Evolutionary conservation across 2,797 vertebrate species (phyloP).

Genomic region (Eulemur mongoz): DNA sequence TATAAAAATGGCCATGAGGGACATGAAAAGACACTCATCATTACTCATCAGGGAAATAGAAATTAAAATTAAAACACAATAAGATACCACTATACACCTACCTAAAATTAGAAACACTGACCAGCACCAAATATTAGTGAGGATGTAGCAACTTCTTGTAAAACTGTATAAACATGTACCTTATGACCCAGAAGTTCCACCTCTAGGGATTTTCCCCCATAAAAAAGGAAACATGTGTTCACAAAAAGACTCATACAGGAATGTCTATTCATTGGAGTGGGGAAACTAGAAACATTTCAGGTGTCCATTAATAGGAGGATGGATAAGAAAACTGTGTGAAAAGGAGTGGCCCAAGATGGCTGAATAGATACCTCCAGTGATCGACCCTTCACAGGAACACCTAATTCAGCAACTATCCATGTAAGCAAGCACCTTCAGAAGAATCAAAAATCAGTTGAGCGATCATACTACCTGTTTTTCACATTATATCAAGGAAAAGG

Average conservation of each 20-base stretch:
- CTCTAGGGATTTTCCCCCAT: not conserved
- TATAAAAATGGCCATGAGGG: not conserved
- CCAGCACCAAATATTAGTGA: not conserved
- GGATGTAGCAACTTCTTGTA: not conserved
- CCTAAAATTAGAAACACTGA: not conserved
- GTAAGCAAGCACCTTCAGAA: not conserved
- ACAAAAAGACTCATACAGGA: not conserved
- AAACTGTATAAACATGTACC: not conserved
- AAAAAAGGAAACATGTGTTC: not conserved
- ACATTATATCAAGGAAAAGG: not conserved
- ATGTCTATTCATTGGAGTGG: not conserved
- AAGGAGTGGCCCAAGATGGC: not conserved
- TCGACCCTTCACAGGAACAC: not conserved
- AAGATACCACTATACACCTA: not conserved
- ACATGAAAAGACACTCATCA: not conserved
- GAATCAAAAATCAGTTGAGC: not conserved
- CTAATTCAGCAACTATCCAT: not conserved
- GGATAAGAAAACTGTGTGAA: not conserved
- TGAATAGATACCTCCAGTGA: not conserved
- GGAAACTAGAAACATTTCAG: not conserved
- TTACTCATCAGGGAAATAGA: conserved; percentile 32
- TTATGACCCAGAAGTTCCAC: not conserved
- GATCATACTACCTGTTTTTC: not conserved
- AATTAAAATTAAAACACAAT: not conserved
- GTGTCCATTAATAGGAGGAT: not conserved